A percentile compares a stretch with the other conserved stretches of the same genome.
Evolutionary conservation across 2,797 vertebrate genomes (phyloP).

Genomic region (Otolemur crassicaudatus): DNA sequence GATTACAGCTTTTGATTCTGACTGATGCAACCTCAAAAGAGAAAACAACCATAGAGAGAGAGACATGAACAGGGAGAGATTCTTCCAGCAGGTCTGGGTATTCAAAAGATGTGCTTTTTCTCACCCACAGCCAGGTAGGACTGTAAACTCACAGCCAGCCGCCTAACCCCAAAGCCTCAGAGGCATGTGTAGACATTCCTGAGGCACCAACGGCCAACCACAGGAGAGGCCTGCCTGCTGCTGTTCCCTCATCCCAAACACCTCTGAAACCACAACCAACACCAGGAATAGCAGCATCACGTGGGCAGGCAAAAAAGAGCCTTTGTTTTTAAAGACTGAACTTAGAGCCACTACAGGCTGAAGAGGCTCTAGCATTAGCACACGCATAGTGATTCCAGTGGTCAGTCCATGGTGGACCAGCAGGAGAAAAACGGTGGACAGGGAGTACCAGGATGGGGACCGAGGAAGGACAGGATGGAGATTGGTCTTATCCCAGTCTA

Average conservation of each 20-base stretch:
- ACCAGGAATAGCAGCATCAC: slow-evolving; percentile 30
- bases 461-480: not conserved
- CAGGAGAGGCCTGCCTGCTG: not conserved
- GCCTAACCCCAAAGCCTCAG: slow-evolving; percentile 18
- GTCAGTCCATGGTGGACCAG: not conserved
- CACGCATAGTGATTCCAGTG: not conserved
- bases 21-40: not conserved
- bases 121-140: not conserved
- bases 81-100: not conserved
- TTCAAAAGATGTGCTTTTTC: slow-evolving; percentile 52
- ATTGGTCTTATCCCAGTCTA: not conserved
- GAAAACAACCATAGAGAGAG: slow-evolving; percentile 42
- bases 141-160: slow-evolving; percentile 25
- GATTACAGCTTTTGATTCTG: slow-evolving; percentile 22
- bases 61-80: not conserved
- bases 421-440: not conserved
- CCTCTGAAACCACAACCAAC: not conserved
- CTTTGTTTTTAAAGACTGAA: not conserved
- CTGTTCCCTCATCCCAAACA: not conserved
- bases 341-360: not conserved
- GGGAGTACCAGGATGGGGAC: not conserved
- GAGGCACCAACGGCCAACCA: not conserved
- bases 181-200: slow-evolving; percentile 36
- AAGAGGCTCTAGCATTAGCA: not conserved
- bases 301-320: not conserved